Conservation (phyloP, 1,140 invertebrate genomes). For the Euura saliciscinereae region DNA sequence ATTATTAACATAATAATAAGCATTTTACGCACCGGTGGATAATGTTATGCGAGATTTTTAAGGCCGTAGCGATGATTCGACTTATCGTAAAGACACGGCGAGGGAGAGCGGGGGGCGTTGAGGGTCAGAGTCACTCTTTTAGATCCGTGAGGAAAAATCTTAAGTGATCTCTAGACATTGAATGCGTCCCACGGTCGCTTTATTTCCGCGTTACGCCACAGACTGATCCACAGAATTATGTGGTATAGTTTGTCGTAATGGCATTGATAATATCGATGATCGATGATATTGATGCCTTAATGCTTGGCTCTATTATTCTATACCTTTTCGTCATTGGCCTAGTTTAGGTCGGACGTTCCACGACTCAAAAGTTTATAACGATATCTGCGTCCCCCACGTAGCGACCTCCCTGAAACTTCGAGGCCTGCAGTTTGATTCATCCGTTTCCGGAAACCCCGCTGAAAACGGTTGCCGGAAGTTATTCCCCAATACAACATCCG, state of each 20-base stretch:
- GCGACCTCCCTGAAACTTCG: too few relatives aligned
- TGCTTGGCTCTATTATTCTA: not conserved
- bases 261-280: not conserved
- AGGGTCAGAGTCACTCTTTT: conserved; percentile 27
- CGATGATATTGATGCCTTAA: not conserved
- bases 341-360: not conserved
- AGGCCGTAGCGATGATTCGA: conserved; percentile 3
- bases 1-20: conserved; percentile 8
- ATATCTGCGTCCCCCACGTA: too few relatives aligned
- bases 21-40: not conserved
- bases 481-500: too few relatives aligned
- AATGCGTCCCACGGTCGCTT: conserved; percentile 18
- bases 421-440: too few relatives aligned
- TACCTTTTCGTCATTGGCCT: not conserved
- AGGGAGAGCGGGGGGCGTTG: conserved; percentile 22
- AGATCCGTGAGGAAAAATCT: conserved; percentile 39
- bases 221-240: too few relatives aligned
- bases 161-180: conserved; percentile 17
- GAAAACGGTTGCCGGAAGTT: too few relatives aligned
- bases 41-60: not conserved
- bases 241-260: too few relatives aligned
- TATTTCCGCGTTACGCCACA: too few relatives aligned
- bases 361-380: too few relatives aligned
- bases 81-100: not conserved
- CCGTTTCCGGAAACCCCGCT: too few relatives aligned